Percentiles rank a stretch among this genome's conserved stretches.
Conservation (phyloP, 2,113 vertebrate species). For the Willisornis vidua region DNA sequence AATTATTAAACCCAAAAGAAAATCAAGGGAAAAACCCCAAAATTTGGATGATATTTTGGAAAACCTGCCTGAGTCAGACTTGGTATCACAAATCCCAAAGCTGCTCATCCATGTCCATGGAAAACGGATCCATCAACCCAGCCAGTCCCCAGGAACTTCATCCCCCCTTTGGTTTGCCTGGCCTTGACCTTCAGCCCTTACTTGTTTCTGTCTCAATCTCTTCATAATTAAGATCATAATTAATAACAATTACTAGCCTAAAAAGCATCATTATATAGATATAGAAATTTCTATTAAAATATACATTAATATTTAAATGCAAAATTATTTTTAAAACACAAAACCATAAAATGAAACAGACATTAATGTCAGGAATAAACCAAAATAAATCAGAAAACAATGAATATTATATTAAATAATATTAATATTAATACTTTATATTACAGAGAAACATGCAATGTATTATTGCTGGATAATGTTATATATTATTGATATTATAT, state of each 20-base stretch:
- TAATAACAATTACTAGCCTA: background rate
- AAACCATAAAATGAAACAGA: background rate
- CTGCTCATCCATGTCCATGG: background rate
- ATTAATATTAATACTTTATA: no score
- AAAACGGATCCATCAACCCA: background rate
- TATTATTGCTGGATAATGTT: no score
- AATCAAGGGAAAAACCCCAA: no score
- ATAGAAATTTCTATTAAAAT: background rate
- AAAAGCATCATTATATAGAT: background rate
- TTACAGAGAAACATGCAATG: no score
- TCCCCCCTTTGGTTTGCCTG: background rate
- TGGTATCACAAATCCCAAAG: background rate
- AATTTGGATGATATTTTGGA: background rate
- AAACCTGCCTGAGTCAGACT: background rate
- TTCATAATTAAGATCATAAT: background rate
- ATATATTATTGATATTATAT: no score
- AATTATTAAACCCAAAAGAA: background rate
- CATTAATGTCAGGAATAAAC: background rate
- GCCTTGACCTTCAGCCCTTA: background rate
- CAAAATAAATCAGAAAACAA: background rate
- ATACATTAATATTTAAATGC: background rate
- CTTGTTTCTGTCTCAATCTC: background rate
- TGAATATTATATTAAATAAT: background rate
- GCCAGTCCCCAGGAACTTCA: rapidly evolving
- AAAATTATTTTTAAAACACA: background rate